Conservation (phyloP, 2,113 vertebrate species). For the Elephas maximus region DNA sequence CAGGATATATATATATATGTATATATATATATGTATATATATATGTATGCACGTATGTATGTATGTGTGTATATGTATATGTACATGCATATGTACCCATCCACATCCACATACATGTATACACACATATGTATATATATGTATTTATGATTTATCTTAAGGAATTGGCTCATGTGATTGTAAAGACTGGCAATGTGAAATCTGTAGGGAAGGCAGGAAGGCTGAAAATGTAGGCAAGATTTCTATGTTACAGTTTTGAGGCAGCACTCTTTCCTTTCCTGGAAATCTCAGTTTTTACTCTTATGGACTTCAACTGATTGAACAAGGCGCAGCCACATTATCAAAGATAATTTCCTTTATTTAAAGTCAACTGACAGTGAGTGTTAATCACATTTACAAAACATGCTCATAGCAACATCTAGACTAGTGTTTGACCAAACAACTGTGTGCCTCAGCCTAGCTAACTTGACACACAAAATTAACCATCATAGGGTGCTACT, state of each 20-base stretch:
- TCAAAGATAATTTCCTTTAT: background rate
- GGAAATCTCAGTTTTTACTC: background rate
- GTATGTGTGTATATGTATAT: no score
- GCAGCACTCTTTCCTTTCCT: background rate
- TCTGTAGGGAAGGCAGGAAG: background rate
- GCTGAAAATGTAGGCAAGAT: background rate
- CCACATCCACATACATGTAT: no score
- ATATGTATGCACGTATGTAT: no score
- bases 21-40: no score
- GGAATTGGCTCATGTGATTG: no score
- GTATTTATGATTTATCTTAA: no score
- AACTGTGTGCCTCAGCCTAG: background rate
- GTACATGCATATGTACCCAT: no score
- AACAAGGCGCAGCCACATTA: background rate
- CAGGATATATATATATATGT: no score
- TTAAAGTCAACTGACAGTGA: background rate
- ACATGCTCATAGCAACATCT: background rate
- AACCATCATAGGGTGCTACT: constrained; percentile 3
- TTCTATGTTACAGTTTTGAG: background rate
- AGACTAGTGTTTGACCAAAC: background rate
- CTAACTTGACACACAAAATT: background rate
- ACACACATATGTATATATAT: no score
- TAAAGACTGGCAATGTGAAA: no score
- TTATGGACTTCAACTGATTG: background rate
- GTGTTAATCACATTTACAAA: background rate